Percentiles rank a stretch among this genome's conserved stretches.
These are phyloP conservation scores for Merodon equestris DNA, from an alignment of 2,888 invertebrate genomes.

Conservation along the genomic window DNA sequence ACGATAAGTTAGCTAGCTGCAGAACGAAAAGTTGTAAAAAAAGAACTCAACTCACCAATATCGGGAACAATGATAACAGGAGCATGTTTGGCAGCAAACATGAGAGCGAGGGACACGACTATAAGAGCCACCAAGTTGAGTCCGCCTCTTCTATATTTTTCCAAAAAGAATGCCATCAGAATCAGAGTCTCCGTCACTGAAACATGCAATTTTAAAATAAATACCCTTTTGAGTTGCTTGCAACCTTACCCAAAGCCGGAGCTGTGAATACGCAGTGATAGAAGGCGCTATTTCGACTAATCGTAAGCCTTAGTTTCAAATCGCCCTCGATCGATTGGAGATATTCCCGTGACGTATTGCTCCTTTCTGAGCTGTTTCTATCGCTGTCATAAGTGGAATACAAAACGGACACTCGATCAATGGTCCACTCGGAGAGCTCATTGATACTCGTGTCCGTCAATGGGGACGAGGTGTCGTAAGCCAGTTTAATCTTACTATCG, in stretches of 20 bases:
- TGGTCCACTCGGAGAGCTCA: conserved; percentile 74
- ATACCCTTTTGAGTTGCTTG: neutral
- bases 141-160: conserved; percentile 74
- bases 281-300: conserved; percentile 74
- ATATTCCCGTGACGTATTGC: neutral
- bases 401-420: conserved; percentile 71
- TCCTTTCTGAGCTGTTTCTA: neutral
- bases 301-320: conserved; percentile 72
- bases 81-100: conserved; percentile 75
- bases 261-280: conserved; percentile 74
- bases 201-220: neutral
- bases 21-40: too few species aligned
- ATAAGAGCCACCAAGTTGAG: conserved; percentile 73
- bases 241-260: conserved; percentile 73
- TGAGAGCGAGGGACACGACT: conserved; percentile 73
- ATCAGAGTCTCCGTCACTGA: conserved; percentile 74
- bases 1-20: too few species aligned
- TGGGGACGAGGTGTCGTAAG: conserved; percentile 70
- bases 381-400: conserved; percentile 17
- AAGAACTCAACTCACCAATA: conserved; percentile 72
- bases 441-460: conserved; percentile 72
- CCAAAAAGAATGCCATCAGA: conserved; percentile 74
- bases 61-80: conserved; percentile 75
- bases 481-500: conserved; percentile 56
- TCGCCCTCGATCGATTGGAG: conserved; percentile 73